Percentiles rank a stretch among this genome's conserved stretches.
These are phyloP conservation scores for Lamellibrachia satsuma DNA, from an alignment of 2,888 invertebrate species.

Conservation along the genomic window DNA sequence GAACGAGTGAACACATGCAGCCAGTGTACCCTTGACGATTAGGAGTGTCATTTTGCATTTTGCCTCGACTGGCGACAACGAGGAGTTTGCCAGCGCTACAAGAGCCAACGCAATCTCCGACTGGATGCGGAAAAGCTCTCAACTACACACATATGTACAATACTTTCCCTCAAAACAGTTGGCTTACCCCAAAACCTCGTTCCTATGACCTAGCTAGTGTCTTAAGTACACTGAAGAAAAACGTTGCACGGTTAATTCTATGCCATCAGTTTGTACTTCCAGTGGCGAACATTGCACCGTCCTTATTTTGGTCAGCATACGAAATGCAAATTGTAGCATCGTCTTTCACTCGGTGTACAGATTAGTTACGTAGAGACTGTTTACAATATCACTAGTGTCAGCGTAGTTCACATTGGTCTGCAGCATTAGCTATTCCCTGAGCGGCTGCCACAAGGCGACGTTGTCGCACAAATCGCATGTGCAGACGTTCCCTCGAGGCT, in stretches of 20 bases:
- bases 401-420: not conserved
- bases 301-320: not conserved
- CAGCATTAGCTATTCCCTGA: conserved; percentile 17
- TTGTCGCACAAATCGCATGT: not conserved
- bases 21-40: not conserved
- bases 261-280: not conserved
- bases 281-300: not conserved
- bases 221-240: not conserved
- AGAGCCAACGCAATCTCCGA: no score
- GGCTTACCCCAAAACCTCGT: not conserved
- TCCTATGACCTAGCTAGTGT: not conserved
- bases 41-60: conserved; percentile 5
- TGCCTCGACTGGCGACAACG: not conserved
- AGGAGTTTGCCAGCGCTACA: not conserved
- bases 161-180: not conserved
- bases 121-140: not conserved
- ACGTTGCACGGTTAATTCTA: not conserved
- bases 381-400: conserved; percentile 6
- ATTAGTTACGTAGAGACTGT: not conserved
- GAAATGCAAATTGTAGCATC: not conserved
- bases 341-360: not conserved
- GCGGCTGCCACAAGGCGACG: conserved; percentile 4
- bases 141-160: not conserved
- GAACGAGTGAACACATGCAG: not conserved
- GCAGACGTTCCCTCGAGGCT: no score